Conservation (phyloP, 2,797 vertebrate genomes). For the Myioborus miniatus region DNA sequence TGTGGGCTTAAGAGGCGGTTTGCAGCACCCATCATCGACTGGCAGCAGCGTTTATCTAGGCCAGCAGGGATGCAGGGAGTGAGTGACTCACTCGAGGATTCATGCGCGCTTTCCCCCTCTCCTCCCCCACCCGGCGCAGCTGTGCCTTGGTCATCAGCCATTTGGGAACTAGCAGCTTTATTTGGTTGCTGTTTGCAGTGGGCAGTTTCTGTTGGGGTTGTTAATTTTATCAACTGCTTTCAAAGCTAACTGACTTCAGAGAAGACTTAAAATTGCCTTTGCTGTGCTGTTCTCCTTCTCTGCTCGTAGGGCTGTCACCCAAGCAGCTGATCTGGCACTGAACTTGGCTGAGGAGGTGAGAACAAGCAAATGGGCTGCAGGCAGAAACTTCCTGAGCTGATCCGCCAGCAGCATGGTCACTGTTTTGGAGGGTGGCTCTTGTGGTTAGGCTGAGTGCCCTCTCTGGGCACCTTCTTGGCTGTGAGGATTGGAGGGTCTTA, state of each 20-base stretch:
- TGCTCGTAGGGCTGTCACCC: neutral
- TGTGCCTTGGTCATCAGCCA: slow-evolving; percentile 63
- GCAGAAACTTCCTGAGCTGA: slow-evolving; percentile 23
- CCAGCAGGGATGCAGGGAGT: slow-evolving; percentile 57
- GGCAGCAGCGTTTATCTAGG: slow-evolving; percentile 59
- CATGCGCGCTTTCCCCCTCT: neutral
- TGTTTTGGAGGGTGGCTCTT: neutral
- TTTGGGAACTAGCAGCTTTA: slow-evolving; percentile 56
- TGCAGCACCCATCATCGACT: slow-evolving; percentile 18
- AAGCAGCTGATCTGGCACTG: slow-evolving; percentile 25
- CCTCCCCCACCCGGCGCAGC: neutral
- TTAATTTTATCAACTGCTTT: slow-evolving; percentile 53
- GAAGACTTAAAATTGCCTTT: slow-evolving; percentile 9
- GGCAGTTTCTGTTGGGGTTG: slow-evolving; percentile 43
- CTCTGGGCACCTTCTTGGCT: neutral
- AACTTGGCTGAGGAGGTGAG: slow-evolving; percentile 23
- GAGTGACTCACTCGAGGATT: slow-evolving; percentile 62
- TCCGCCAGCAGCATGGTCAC: neutral
- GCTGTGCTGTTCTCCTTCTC: neutral
- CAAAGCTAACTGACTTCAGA: slow-evolving; percentile 11
- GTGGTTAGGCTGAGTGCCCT: neutral
- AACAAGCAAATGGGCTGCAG: slow-evolving; percentile 44
- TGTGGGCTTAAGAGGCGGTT: slow-evolving; percentile 21
- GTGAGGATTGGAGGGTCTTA: neutral
- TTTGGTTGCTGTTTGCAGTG: slow-evolving; percentile 58